Conservation (phyloP, 2,888 invertebrate species). For the Odontocolon sp. region DNA sequence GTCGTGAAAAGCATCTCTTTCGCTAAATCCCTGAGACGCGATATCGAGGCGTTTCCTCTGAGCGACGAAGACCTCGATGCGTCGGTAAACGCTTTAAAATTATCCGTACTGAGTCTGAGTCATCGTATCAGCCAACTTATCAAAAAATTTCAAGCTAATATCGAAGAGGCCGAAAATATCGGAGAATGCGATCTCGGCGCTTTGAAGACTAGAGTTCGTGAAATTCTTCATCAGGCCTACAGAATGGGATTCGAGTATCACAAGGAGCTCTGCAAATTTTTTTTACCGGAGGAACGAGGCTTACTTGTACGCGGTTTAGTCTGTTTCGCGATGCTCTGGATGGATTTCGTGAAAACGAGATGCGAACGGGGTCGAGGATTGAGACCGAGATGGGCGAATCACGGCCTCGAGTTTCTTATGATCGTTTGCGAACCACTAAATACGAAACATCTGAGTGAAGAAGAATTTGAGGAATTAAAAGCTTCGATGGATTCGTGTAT, state of each 20-base stretch:
- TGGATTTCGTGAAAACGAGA: constrained; percentile 91
- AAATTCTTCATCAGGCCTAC: constrained; percentile 93
- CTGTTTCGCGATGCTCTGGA: constrained; percentile 91
- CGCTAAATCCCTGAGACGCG: constrained; percentile 88
- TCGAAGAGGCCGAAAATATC: constrained; percentile 81
- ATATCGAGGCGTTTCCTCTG: constrained; percentile 82
- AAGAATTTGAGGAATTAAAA: constrained; percentile 91
- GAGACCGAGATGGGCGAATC: constrained; percentile 93
- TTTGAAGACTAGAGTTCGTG: constrained; percentile 86
- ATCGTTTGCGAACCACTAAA: constrained; percentile 92
- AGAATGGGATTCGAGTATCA: constrained; percentile 95
- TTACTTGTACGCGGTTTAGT: constrained; percentile 85
- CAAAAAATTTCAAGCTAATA: constrained; percentile 83
- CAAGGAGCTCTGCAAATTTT: constrained; percentile 87
- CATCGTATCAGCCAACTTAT: constrained; percentile 83
- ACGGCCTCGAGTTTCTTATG: constrained; percentile 93
- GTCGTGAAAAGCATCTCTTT: constrained; percentile 91
- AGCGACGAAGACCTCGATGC: constrained; percentile 84
- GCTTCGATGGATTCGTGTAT: constrained; percentile 92
- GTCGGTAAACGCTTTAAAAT: constrained; percentile 83
- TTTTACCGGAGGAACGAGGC: constrained; percentile 79
- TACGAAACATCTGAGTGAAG: constrained; percentile 88
- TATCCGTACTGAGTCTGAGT: constrained; percentile 83
- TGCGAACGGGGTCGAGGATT: constrained; percentile 92
- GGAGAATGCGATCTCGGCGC: constrained; percentile 84